Evolutionary conservation across 2,888 invertebrate genomes (phyloP).

Genomic region (Cataglyphis livida): DNA sequence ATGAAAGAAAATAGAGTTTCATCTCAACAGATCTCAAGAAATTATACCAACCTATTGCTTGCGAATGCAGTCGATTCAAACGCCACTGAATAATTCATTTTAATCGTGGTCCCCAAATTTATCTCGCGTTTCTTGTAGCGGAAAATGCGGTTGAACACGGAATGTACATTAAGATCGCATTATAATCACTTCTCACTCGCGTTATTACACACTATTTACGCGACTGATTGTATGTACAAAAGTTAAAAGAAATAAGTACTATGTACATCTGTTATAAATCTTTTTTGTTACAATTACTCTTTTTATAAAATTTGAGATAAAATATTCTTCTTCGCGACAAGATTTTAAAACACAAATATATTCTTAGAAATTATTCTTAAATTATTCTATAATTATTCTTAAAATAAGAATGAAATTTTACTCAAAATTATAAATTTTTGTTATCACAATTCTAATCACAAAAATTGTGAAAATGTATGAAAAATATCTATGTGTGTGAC

Average conservation of each 20-base stretch:
- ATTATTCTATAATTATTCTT: not conserved
- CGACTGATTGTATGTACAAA: not conserved
- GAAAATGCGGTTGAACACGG: conserved; percentile 54
- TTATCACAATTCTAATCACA: not conserved
- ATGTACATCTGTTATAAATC: not conserved
- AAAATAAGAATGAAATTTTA: not conserved
- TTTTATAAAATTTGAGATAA: not conserved
- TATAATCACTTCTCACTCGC: conserved; percentile 38
- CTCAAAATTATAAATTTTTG: not conserved
- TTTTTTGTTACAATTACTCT: not conserved
- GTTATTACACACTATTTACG: conserved; percentile 44
- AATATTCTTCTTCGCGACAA: not conserved
- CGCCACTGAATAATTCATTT: conserved; percentile 75
- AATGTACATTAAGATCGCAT: conserved; percentile 58
- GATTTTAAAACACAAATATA: not conserved
- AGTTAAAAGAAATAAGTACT: conserved; percentile 12
- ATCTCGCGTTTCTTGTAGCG: conserved; percentile 63
- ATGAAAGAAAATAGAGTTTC: conserved; percentile 27
- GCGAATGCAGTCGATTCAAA: conserved; percentile 57
- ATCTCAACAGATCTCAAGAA: conserved; percentile 49
- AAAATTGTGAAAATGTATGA: not conserved
- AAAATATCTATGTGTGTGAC: not conserved
- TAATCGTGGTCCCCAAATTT: conserved; percentile 73
- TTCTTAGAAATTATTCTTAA: not conserved
- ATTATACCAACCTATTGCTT: conserved; percentile 58